Evolutionary conservation across 2,113 vertebrate genomes (phyloP), one percentile per base, ranked within the genome.

Genomic region (Semnornis frantzii): DNA sequence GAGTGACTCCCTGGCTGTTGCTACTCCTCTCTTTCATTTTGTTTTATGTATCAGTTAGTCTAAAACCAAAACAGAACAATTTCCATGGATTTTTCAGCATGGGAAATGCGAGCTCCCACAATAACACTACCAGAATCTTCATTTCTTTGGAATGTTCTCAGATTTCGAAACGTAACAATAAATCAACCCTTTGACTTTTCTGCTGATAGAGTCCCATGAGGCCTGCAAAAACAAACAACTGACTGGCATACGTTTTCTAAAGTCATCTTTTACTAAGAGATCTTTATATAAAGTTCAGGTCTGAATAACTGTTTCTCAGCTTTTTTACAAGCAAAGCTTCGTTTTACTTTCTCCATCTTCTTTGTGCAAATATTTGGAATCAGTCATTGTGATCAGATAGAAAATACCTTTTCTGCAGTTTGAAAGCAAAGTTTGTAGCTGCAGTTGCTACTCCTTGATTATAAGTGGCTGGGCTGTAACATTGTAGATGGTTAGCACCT

Each of bases 81-180:
- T 70, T 71, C 48, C 74, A 46, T 58, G 89, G 82, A 79, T 89
- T 59, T 93, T 80, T 83, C 73, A 86, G 82, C 85, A 81, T 95
- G 93, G 94, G 94, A 94, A 95, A 83, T 75, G 52, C 79, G 64
- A 82, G 78, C 58, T 95, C 82, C 94, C 90, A 95, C 70, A 93
- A 66, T 72, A 94, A 44, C 71, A 85, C 77, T 87, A 82, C 37
- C 31, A 77, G 92, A 85, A 66, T 91, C 94, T 92, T 96, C 94
- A 52, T 94, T 92, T 95, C 85, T 97, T 91, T 93, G 93, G 94
- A 97, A 96, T 92, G 82, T 89, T 94, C 90, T 97, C 97, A 94
- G 14, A 72, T 97, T 97, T 97, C 71, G 2, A 95, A 97, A 95
- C 1, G 72, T 94, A 95, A 55, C 85, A 92, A 75, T 94, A 90